Evolutionary conservation across 2,888 invertebrate genomes (phyloP), one percentile per base, ranked within the genome.

Genomic region (Leptinotarsa rubiginosa): DNA sequence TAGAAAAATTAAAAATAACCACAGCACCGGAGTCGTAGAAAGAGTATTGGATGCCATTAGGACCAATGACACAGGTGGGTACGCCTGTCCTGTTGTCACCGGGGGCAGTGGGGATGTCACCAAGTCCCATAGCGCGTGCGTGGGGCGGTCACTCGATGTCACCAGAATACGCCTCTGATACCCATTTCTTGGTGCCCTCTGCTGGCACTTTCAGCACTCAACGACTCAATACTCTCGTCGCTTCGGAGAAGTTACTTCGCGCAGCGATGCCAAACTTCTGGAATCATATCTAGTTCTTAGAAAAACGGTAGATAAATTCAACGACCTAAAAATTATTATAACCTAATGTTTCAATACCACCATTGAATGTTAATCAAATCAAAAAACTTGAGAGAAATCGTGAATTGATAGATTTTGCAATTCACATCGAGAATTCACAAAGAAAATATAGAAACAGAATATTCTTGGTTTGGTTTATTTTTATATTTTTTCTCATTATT

Each of bases 21-120:
- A 65, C n/a, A 65, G 47, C 67, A 59, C 70, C 52, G 70, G 70
- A 72, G 72, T 65, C 18, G 77, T 77, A 75, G 81, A 78, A 72
- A 81, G 81, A 84, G 86, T 82, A 87, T 87, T 86, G 87, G 85
- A 84, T 85, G 83, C 84, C 83, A 83, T 85, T 81, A 80, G 85
- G 83, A 83, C 87, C 86, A 86, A 86, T 86, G 83, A 86, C 81
- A 86, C 87, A 87, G 87, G 87, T 87, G 86, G 87, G 85, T 86
- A 84, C 85, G 86, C 83, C 85, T 86, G 87, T 88, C 87, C 82
- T 84, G 85, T 86, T 87, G 87, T 88, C 87, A 87, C 87, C 87
- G 84, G 70, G 68, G 72, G 72, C 73, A 82, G 85, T 78, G 84
- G 87, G 87, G 85, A 87, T 87, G 87, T 87, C 87, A 87, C 86